Evolutionary conservation across 2,888 invertebrate species (phyloP), one percentile per base, ranked within the genome.

Genomic region (Athalia rosae): DNA sequence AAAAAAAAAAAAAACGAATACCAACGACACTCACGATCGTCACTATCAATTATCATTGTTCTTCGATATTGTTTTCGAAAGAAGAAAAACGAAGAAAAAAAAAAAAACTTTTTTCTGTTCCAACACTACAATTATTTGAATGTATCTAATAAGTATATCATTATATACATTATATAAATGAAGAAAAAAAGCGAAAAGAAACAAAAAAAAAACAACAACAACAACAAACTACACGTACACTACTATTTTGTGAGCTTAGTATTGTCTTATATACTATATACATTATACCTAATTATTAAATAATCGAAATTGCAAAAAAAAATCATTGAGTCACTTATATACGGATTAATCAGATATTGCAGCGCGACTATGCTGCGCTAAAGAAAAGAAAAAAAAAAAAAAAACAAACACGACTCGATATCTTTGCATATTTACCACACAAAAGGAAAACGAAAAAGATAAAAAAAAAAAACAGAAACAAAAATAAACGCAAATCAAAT

Each of bases 401-500:
- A 6, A 59, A 59, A 11, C 13, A 59, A 59, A 53, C n/a, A n/a
- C n/a, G n/a, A n/a, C n/a, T 53, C 9, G 9, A 53, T 11, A 53
- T 53, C 0, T 28, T 28, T 28, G 28, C 28, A 28, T 28, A 50
- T 9, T 50, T 50, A 50, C n/a, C 8, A 11, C 50, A 50, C 11
- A 11, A 11, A 50, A 50, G 58, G 71, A 71, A 71, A 11, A 50
- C 50, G 58, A 71, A 71, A 71, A 28, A 28, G n/a, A n/a, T n/a
- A n/a, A n/a, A n/a, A 28, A 28, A 28, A 28, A 28, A 28, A 2
- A 28, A 28, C n/a, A n/a, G n/a, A n/a, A n/a, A n/a, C n/a, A 2
- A 15, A 69, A 69, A 69, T 69, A 69, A 71, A 71, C 58, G 58
- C 71, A 71, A 71, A 58, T 71, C 15, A 71, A 56, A 71, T 58